A percentile compares a stretch with the other conserved stretches of the same genome.
Conservation (phyloP, 2,113 vertebrate genomes). For the crab-eating macaque (Macaca fascicularis) region DNA sequence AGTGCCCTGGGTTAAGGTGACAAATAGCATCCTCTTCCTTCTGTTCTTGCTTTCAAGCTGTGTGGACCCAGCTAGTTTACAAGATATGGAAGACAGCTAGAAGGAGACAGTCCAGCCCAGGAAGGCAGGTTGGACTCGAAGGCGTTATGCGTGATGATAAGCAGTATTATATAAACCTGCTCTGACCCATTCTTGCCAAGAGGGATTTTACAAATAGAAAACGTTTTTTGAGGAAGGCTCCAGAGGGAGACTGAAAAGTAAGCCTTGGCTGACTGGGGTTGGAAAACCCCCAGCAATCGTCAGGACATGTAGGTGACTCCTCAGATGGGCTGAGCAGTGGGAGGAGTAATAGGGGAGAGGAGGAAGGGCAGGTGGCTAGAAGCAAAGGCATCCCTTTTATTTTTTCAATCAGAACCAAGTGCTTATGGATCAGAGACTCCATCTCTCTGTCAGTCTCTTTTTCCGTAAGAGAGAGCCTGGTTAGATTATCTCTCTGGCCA, state of each 20-base stretch:
- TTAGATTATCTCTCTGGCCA: background rate
- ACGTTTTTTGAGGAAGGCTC: background rate
- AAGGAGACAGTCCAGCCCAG: background rate
- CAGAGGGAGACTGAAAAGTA: background rate
- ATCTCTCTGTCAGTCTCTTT: background rate
- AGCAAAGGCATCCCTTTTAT: background rate
- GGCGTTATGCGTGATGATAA: background rate
- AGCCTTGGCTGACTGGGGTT: background rate
- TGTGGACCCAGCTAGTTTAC: background rate
- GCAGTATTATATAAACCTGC: background rate
- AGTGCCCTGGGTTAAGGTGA: background rate
- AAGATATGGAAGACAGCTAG: background rate
- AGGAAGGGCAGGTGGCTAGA: background rate
- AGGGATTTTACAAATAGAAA: background rate
- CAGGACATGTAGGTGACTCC: background rate
- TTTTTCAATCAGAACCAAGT: background rate
- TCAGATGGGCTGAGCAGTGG: background rate
- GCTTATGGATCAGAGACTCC: background rate
- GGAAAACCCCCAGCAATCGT: background rate
- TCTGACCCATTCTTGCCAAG: background rate
- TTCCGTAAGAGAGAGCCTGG: background rate
- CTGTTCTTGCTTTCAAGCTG: background rate
- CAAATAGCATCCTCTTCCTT: background rate
- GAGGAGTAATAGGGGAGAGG: too few species aligned
- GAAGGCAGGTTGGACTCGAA: background rate